Percentiles rank a stretch among this genome's conserved stretches.
Conservation (phyloP, 2,888 invertebrate species). For the Chydorus sphaericus region DNA sequence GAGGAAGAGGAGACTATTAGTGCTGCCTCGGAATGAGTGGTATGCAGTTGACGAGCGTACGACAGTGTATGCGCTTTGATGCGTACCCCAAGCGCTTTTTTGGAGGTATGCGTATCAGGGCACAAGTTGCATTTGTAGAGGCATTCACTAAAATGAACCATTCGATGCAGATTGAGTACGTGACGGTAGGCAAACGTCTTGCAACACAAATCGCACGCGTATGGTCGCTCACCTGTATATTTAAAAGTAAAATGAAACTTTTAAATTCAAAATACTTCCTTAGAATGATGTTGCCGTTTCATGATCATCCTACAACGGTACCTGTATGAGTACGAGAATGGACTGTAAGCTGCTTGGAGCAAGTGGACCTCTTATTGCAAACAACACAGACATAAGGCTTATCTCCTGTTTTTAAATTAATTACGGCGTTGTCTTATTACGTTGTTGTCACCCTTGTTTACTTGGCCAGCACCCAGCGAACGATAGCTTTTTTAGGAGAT, state of each 20-base stretch:
- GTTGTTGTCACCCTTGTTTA: too few species aligned
- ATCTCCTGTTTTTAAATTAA: too few species aligned
- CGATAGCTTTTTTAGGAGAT: too few species aligned
- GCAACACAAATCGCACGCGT: slow-evolving; percentile 78
- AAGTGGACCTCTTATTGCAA: slow-evolving; percentile 81
- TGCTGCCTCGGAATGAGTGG: neutral
- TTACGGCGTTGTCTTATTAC: too few species aligned
- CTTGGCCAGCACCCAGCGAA: too few species aligned
- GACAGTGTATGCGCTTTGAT: slow-evolving; percentile 50
- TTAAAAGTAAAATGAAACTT: too few species aligned
- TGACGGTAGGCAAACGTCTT: slow-evolving; percentile 85
- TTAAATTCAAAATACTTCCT: too few species aligned
- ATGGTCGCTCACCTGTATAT: slow-evolving; percentile 67
- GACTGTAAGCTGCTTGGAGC: slow-evolving; percentile 79
- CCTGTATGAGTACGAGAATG: slow-evolving; percentile 73
- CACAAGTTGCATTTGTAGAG: slow-evolving; percentile 86
- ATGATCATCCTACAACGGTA: too few species aligned
- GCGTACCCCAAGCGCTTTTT: slow-evolving; percentile 79
- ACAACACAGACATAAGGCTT: slow-evolving; percentile 59
- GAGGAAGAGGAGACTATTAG: neutral
- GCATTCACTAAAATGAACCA: slow-evolving; percentile 80
- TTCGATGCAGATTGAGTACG: slow-evolving; percentile 72
- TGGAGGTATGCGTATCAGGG: slow-evolving; percentile 76
- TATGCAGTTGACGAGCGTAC: neutral
- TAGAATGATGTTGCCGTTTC: neutral